A percentile compares a stretch with the other conserved stretches of the same genome.
These are phyloP conservation scores for Laothoe populi DNA, from an alignment of 2,888 invertebrate species.

Conservation along the genomic window DNA sequence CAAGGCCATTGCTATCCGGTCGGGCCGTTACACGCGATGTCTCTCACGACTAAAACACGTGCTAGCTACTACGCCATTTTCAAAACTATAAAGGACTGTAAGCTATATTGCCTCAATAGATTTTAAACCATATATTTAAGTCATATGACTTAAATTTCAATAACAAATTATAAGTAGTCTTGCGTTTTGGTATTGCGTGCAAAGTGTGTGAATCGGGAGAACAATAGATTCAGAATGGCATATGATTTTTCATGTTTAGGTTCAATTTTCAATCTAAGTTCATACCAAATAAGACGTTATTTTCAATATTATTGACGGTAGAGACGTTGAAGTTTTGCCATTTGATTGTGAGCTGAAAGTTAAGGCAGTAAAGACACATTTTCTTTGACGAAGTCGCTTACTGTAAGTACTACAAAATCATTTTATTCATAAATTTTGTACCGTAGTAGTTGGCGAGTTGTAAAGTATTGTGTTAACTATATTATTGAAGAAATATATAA, in stretches of 20 bases:
- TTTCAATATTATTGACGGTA: neutral
- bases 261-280: neutral
- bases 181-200: neutral
- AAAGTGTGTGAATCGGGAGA: neutral
- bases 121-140: neutral
- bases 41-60: constrained; percentile 10
- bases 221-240: neutral
- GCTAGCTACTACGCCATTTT: constrained; percentile 13
- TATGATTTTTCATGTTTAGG: neutral
- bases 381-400: neutral
- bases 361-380: neutral
- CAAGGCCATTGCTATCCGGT: constrained; percentile 8
- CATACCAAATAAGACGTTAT: neutral
- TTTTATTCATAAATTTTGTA: constrained; percentile 13
- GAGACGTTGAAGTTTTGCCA: neutral
- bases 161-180: neutral
- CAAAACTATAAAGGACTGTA: neutral
- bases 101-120: neutral
- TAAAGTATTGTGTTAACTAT: neutral
- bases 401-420: neutral
- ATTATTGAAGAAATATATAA: no score
- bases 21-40: neutral
- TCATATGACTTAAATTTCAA: neutral
- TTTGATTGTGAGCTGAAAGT: neutral
- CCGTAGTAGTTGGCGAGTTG: neutral